Evolutionary conservation across 30 jellyfish, hydroid and myxozoan species (phyloP).

Genomic region (Chironex yamaguchii): DNA sequence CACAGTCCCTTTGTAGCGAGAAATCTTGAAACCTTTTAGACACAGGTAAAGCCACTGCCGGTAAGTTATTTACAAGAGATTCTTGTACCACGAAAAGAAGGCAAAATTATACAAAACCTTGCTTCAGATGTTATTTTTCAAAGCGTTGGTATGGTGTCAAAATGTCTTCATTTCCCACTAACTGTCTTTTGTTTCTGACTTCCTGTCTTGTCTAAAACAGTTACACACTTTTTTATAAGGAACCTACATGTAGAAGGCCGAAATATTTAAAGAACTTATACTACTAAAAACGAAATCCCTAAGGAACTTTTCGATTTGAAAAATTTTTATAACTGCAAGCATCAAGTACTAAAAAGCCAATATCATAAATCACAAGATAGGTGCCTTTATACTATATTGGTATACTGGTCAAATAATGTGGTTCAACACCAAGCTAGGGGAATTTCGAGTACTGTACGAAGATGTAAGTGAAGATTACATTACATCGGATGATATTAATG

Average conservation of each 20-base stretch:
- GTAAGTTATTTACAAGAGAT: constrained; percentile 9
- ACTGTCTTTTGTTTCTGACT: constrained; percentile 46
- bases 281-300: no score
- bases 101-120: constrained; percentile 15
- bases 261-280: no score
- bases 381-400: constrained; percentile 21
- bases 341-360: no score
- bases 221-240: no score
- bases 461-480: constrained; percentile 40
- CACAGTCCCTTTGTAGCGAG: no score
- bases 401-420: constrained; percentile 47
- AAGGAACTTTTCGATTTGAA: no score
- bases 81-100: constrained; percentile 36
- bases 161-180: constrained; percentile 32
- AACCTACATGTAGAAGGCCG: no score
- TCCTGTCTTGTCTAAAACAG: constrained; percentile 44
- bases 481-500: constrained; percentile 16
- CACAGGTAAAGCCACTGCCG: no score
- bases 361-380: background rate
- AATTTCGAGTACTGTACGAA: constrained; percentile 37
- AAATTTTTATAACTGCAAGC: no score
- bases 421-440: constrained; percentile 28
- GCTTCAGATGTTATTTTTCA: constrained; percentile 19
- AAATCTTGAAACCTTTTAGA: background rate
- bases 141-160: constrained; percentile 13